phyloP scores from a whole-genome alignment of 2,888 invertebrate genomes.

The Strigamia maritima region DNA sequence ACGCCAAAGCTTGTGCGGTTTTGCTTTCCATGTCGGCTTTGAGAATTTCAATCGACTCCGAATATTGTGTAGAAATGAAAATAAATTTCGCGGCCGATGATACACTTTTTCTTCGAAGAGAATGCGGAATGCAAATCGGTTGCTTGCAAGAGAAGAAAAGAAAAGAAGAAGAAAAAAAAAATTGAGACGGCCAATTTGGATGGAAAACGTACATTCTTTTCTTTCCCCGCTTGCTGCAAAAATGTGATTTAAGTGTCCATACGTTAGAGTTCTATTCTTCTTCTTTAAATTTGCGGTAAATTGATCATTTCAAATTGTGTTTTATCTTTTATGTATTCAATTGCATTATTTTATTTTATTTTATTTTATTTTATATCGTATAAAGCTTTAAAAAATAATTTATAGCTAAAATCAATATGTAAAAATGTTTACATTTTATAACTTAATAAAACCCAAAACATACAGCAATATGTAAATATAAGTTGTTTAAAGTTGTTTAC shows the following conservation, averaged over 20 bases:
- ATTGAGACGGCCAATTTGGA: not conserved
- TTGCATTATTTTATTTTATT: too few species aligned
- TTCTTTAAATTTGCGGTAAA: too few species aligned
- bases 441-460: too few species aligned
- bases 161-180: not conserved
- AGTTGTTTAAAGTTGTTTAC: too few species aligned
- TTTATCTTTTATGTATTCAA: too few species aligned
- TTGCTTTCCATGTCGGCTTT: not conserved
- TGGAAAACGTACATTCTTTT: not conserved
- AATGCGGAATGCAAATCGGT: not conserved
- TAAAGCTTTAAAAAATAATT: too few species aligned
- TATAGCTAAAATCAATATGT: too few species aligned
- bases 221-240: not conserved
- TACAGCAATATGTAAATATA: too few species aligned
- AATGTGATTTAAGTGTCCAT: not conserved
- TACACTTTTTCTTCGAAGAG: constrained; percentile 1
- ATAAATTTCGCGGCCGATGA: constrained; percentile 8
- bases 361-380: too few species aligned
- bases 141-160: not conserved
- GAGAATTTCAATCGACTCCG: constrained; percentile 12
- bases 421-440: too few species aligned
- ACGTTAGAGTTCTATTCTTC: not conserved
- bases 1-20: not conserved
- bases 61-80: not conserved
- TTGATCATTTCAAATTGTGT: too few species aligned